Percentiles rank a stretch among this genome's conserved stretches.
These are phyloP conservation scores for Alectoris magna DNA, from an alignment of 2,797 vertebrate genomes.

Conservation along the genomic window DNA sequence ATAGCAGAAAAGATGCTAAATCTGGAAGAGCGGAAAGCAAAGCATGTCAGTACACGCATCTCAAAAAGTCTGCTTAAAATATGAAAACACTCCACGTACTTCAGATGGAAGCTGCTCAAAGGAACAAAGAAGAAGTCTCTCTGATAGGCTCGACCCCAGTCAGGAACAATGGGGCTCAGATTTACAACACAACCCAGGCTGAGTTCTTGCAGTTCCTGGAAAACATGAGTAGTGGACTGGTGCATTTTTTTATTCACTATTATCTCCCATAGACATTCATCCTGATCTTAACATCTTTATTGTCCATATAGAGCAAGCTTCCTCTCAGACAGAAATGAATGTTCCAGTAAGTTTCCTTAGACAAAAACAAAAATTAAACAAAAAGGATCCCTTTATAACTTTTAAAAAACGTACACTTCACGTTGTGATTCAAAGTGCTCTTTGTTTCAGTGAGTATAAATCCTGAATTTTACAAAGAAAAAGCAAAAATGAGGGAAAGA, in stretches of 20 bases:
- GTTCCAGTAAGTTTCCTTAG: conserved; percentile 58
- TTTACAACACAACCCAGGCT: conserved; percentile 59
- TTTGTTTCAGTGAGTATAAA: conserved; percentile 57
- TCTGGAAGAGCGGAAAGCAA: conserved; percentile 74
- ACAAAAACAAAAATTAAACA: conserved; percentile 28
- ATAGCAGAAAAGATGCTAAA: background rate
- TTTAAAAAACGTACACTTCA: background rate
- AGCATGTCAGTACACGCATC: conserved; percentile 83
- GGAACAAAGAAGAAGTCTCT: conserved; percentile 56
- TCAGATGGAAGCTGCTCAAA: conserved; percentile 47
- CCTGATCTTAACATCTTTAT: conserved; percentile 70
- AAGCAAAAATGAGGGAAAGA: conserved; percentile 13
- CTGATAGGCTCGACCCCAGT: conserved; percentile 24
- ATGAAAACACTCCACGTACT: conserved; percentile 42
- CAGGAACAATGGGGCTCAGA: conserved; percentile 62
- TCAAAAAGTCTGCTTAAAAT: conserved; percentile 81
- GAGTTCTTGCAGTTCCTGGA: conserved; percentile 66
- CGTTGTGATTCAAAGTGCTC: conserved; percentile 48
- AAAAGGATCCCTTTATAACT: conserved; percentile 38
- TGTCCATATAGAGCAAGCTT: conserved; percentile 60
- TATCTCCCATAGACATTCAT: conserved; percentile 70
- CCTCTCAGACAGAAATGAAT: conserved; percentile 58
- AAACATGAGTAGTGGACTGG: conserved; percentile 53
- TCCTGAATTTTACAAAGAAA: background rate
- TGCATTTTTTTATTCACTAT: conserved; percentile 67